Conservation (phyloP, 2,888 invertebrate species). For the Synanthedon myopaeformis region DNA sequence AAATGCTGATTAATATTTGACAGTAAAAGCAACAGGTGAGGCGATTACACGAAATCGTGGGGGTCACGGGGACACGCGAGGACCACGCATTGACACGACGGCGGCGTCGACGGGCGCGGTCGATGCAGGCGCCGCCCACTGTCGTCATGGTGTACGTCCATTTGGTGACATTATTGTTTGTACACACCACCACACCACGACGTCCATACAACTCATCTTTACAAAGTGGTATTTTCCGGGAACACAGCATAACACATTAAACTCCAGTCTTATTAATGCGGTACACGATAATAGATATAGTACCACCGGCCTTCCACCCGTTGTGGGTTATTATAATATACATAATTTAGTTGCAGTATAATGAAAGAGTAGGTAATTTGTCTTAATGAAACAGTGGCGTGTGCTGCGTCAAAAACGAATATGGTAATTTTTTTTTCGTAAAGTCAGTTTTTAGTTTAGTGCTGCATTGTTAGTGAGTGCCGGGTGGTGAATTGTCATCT, state of each 20-base stretch:
- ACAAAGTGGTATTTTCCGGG: neutral
- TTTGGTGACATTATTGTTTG: neutral
- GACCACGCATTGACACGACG: neutral
- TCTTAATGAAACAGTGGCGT: neutral
- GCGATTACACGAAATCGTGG: constrained; percentile 23
- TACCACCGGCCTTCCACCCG: neutral
- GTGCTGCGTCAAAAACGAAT: neutral
- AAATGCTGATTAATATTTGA: too few species aligned
- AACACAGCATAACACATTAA: too few species aligned
- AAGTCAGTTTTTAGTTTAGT: neutral
- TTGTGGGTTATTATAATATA: neutral
- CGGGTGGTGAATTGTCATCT: neutral
- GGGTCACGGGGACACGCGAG: constrained; percentile 16
- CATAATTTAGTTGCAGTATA: neutral
- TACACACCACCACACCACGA: neutral
- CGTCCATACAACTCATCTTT: neutral
- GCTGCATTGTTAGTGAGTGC: neutral
- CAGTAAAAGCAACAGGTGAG: constrained; percentile 27
- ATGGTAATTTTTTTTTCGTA: neutral
- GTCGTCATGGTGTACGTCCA: neutral
- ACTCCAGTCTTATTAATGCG: too few species aligned
- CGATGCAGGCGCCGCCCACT: constrained; percentile 13
- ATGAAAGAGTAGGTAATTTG: neutral
- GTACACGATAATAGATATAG: too few species aligned
- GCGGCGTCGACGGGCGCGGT: constrained; percentile 1